Conservation (phyloP, 2,797 vertebrate species). For the Alcedo quadribrachys region DNA sequence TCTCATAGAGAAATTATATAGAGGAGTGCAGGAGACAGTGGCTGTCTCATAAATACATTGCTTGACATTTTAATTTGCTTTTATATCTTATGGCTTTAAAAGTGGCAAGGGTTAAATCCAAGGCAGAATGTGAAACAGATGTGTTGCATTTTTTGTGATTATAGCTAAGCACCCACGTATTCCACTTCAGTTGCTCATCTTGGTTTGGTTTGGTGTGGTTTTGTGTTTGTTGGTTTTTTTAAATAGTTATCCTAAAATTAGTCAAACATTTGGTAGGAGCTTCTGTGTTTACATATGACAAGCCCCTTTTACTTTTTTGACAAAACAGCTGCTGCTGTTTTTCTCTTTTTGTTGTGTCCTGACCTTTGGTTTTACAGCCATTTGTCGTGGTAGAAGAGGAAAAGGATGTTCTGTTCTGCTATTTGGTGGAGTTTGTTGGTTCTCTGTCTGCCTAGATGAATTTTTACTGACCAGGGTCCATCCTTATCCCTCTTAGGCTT, state of each 20-base stretch:
- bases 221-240: not conserved
- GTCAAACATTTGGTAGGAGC: not conserved
- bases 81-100: not conserved
- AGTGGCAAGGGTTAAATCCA: not conserved
- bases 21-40: not conserved
- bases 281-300: not conserved
- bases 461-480: not conserved
- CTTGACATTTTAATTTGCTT: not conserved
- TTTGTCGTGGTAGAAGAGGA: not conserved
- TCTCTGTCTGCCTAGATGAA: not conserved
- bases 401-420: not conserved
- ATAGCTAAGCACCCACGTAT: not conserved
- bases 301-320: not conserved
- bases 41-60: not conserved
- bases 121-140: not conserved
- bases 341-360: not conserved
- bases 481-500: not conserved
- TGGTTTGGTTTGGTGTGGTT: not conserved
- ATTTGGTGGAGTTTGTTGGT: not conserved
- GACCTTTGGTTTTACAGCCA: not conserved
- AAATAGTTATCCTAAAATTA: not conserved
- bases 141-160: not conserved
- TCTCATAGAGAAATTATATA: not conserved
- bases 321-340: not conserved
- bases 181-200: not conserved